phyloP scores from a whole-genome alignment of 2,888 invertebrate species.

The Andrena haemorrhoa region DNA sequence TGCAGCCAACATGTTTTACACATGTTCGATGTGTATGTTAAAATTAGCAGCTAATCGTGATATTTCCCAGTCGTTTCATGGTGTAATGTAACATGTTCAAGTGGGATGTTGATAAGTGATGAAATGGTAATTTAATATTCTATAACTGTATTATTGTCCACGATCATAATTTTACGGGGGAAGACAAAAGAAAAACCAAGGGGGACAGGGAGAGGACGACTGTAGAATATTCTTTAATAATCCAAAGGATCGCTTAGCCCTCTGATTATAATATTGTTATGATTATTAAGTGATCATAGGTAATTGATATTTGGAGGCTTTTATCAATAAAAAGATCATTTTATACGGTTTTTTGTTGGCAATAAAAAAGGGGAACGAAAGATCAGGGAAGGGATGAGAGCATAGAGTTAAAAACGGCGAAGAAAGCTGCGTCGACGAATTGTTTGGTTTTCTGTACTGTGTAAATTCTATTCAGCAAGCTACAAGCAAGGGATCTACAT shows the following conservation, averaged over 20 bases:
- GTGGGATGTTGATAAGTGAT: slow-evolving; percentile 45
- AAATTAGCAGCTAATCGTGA: slow-evolving; percentile 56
- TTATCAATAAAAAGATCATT: slow-evolving; percentile 72
- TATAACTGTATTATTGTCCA: slow-evolving; percentile 58
- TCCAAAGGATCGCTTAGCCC: slow-evolving; percentile 67
- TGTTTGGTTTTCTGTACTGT: slow-evolving; percentile 35
- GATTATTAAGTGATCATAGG: slow-evolving; percentile 74
- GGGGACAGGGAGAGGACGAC: slow-evolving; percentile 54
- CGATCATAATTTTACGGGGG: slow-evolving; percentile 42
- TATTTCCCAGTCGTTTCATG: slow-evolving; percentile 45
- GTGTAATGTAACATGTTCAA: slow-evolving; percentile 41
- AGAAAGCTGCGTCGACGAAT: slow-evolving; percentile 20
- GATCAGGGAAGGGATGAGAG: slow-evolving; percentile 15
- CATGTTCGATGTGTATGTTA: slow-evolving; percentile 54
- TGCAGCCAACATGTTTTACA: slow-evolving; percentile 55
- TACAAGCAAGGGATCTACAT: slow-evolving; percentile 51
- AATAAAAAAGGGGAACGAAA: slow-evolving; percentile 39
- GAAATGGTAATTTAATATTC: slow-evolving; percentile 58
- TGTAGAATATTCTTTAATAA: slow-evolving; percentile 71
- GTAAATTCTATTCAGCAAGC: slow-evolving; percentile 38
- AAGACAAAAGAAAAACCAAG: not conserved
- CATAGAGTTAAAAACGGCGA: slow-evolving; percentile 7
- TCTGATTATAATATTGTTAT: slow-evolving; percentile 73
- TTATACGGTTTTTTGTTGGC: slow-evolving; percentile 65
- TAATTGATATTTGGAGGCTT: slow-evolving; percentile 74